phyloP scores from a whole-genome alignment of 2,888 invertebrate genomes.

The Hofmannophila pseudospretella region DNA sequence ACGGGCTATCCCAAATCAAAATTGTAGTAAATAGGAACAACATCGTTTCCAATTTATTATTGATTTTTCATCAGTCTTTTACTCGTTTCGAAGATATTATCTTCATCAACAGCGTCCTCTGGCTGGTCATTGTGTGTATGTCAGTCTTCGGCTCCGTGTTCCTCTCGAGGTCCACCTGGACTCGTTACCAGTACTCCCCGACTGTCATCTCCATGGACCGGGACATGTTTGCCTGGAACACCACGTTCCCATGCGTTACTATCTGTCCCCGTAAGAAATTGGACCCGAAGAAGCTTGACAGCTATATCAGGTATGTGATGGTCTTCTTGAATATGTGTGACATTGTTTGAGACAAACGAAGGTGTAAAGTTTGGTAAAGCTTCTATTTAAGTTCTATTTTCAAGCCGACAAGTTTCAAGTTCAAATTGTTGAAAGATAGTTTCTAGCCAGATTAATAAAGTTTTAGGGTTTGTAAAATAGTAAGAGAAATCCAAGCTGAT shows the following conservation, averaged over 20 bases:
- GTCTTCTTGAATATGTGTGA: not conserved
- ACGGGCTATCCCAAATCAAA: no score
- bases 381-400: no score
- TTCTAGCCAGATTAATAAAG: no score
- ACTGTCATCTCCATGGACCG: conserved; percentile 86
- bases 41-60: no score
- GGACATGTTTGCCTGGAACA: conserved; percentile 84
- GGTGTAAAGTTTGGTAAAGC: no score
- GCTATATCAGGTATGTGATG: conserved; percentile 71
- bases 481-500: no score
- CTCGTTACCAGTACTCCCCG: conserved; percentile 82
- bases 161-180: conserved; percentile 79
- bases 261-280: conserved; percentile 80
- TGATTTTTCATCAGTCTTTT: no score
- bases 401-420: no score
- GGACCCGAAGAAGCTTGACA: conserved; percentile 70
- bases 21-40: no score
- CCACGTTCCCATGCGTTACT: conserved; percentile 82
- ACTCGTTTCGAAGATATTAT: no score
- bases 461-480: no score
- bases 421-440: no score
- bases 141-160: conserved; percentile 75
- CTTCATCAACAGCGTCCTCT: conserved; percentile 74
- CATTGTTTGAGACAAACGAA: not conserved
- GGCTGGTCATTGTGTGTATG: conserved; percentile 73